phyloP scores from a whole-genome alignment of 2,888 invertebrate species.

The Gortyna flavago region DNA sequence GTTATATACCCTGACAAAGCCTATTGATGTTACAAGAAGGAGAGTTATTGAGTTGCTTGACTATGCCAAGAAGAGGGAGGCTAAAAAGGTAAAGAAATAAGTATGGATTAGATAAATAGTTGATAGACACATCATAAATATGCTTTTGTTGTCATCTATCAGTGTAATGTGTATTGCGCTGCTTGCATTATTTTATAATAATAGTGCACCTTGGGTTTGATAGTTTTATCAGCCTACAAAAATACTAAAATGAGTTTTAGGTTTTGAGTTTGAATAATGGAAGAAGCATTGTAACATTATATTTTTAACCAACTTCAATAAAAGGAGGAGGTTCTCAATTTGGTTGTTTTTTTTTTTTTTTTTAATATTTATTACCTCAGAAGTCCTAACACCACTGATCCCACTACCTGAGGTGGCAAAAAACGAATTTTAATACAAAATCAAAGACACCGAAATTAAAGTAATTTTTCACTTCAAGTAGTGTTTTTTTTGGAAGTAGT shows the following conservation, averaged over 20 bases:
- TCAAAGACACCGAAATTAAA: too few relatives aligned
- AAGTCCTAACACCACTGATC: too few relatives aligned
- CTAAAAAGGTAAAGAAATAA: constrained; percentile 77
- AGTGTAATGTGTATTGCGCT: too few relatives aligned
- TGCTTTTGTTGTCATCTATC: not conserved
- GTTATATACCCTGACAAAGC: constrained; percentile 85
- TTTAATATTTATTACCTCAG: too few relatives aligned
- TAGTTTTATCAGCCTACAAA: not conserved
- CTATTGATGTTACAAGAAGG: constrained; percentile 83
- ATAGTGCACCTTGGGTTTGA: not conserved
- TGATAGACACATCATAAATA: not conserved
- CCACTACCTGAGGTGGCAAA: too few relatives aligned
- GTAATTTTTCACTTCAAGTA: too few relatives aligned
- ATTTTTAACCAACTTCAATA: too few relatives aligned
- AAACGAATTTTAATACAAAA: too few relatives aligned
- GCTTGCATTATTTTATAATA: not conserved
- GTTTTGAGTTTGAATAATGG: not conserved
- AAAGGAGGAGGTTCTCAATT: too few relatives aligned
- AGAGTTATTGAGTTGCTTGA: constrained; percentile 82
- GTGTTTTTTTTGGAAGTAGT: too few relatives aligned
- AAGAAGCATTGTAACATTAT: not conserved
- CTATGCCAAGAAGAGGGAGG: constrained; percentile 81
- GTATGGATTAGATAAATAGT: not conserved
- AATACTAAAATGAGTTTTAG: not conserved
- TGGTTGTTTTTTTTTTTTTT: too few relatives aligned